phyloP scores from a whole-genome alignment of 2,888 invertebrate genomes.

The Melitaea athalia region DNA sequence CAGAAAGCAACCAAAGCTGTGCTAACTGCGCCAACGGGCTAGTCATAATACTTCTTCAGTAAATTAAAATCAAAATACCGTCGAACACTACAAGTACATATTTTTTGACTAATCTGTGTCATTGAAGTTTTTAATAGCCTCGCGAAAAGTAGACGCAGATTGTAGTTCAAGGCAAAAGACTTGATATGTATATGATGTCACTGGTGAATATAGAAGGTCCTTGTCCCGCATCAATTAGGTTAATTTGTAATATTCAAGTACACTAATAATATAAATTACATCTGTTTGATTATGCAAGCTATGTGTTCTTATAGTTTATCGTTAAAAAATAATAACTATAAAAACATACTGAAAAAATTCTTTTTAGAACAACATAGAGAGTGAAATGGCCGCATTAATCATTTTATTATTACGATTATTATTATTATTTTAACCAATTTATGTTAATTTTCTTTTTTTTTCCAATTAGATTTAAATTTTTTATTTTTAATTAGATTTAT shows the following conservation, averaged over 20 bases:
- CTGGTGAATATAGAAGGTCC: constrained; percentile 45
- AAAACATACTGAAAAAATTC: no score
- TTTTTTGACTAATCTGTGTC: constrained; percentile 9
- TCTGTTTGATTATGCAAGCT: not conserved
- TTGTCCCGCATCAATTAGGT: constrained; percentile 45
- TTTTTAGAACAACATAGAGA: no score
- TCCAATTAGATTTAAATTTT: no score
- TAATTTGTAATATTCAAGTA: constrained; percentile 23
- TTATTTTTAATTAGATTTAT: no score
- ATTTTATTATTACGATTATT: no score
- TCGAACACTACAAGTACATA: not conserved
- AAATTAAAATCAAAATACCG: not conserved
- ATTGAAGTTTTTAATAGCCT: constrained; percentile 18
- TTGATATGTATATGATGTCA: constrained; percentile 53
- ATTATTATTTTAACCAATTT: no score
- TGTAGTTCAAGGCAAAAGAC: constrained; percentile 51
- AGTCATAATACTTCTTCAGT: no score
- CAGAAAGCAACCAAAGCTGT: no score
- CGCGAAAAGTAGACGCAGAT: constrained; percentile 43
- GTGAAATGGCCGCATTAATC: no score
- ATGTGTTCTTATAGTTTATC: not conserved
- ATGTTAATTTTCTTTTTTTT: no score
- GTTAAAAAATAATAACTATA: no score
- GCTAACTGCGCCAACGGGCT: no score
- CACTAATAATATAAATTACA: constrained; percentile 8